Conservation (phyloP, 1,140 invertebrate species). For the Frieseomelitta varia region DNA sequence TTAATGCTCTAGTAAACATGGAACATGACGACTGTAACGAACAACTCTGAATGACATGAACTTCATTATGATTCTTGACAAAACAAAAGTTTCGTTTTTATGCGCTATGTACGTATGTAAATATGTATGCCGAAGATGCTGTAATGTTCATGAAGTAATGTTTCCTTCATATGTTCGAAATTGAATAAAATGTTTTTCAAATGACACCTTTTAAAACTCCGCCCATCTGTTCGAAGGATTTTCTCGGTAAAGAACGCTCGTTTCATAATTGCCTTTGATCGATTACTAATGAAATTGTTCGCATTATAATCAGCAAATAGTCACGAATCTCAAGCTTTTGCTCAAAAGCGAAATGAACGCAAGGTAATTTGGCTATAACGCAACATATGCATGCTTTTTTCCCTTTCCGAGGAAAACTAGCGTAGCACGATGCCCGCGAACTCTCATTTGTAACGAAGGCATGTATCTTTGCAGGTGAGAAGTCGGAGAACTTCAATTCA, state of each 20-base stretch:
- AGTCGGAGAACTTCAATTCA: conserved; percentile 26
- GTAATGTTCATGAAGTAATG: background rate
- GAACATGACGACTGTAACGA: background rate
- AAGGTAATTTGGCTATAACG: conserved; percentile 39
- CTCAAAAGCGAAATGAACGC: conserved; percentile 4
- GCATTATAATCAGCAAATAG: background rate
- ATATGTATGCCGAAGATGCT: background rate
- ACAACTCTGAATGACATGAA: too few species aligned
- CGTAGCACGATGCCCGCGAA: background rate
- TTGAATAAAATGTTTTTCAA: conserved; percentile 24
- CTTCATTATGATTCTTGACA: background rate
- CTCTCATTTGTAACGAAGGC: conserved; percentile 23
- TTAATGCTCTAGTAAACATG: background rate
- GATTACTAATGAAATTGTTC: background rate
- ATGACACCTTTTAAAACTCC: background rate
- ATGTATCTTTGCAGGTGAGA: conserved; percentile 63
- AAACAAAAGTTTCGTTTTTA: background rate
- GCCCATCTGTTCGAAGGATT: background rate
- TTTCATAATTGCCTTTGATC: background rate
- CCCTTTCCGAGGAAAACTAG: background rate
- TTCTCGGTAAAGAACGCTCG: background rate
- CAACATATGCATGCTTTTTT: conserved; percentile 51
- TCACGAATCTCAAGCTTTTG: background rate
- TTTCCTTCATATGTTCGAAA: background rate
- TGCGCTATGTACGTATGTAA: background rate